Conservation (phyloP, 2,113 vertebrate species). For the Oncorhynchus keta region DNA sequence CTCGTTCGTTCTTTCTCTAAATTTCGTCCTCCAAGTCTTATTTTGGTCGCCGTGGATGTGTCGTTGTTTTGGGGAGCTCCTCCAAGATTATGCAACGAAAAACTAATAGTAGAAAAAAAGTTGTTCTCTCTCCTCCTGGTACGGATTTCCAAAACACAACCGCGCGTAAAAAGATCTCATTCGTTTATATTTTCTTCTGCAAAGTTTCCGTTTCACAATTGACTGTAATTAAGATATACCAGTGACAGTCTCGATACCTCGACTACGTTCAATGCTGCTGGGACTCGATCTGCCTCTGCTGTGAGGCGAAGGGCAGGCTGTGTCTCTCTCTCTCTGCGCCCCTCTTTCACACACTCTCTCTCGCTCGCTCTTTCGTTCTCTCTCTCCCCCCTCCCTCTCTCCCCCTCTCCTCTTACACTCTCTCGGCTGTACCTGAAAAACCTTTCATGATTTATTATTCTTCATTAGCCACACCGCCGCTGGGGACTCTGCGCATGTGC, state of each 20-base stretch:
- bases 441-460: conserved; percentile 81
- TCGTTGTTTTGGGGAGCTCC: conserved; percentile 51
- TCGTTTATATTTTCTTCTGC: conserved; percentile 52
- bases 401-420: conserved; percentile 52
- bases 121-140: conserved; percentile 49
- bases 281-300: conserved; percentile 72
- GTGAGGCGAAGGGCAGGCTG: conserved; percentile 69
- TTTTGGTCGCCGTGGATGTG: conserved; percentile 40
- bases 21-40: conserved; percentile 25
- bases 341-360: conserved; percentile 56
- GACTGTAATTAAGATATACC: conserved; percentile 62
- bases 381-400: conserved; percentile 31
- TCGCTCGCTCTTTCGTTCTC: conserved; percentile 61
- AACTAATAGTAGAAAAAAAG: conserved; percentile 21
- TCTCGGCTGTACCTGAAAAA: conserved; percentile 70
- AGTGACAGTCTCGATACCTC: conserved; percentile 67
- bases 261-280: conserved; percentile 75
- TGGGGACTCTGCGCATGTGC: conserved; percentile 78
- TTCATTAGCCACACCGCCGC: conserved; percentile 78
- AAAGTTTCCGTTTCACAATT: conserved; percentile 60
- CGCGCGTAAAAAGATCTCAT: conserved; percentile 31
- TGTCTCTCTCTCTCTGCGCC: conserved; percentile 61
- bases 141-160: conserved; percentile 56
- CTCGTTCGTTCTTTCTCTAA: conserved; percentile 29
- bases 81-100: conserved; percentile 49